A percentile compares a stretch with the other conserved stretches of the same genome.
Conservation (phyloP, 2,888 invertebrate species). For the Callyntrura sp. region DNA sequence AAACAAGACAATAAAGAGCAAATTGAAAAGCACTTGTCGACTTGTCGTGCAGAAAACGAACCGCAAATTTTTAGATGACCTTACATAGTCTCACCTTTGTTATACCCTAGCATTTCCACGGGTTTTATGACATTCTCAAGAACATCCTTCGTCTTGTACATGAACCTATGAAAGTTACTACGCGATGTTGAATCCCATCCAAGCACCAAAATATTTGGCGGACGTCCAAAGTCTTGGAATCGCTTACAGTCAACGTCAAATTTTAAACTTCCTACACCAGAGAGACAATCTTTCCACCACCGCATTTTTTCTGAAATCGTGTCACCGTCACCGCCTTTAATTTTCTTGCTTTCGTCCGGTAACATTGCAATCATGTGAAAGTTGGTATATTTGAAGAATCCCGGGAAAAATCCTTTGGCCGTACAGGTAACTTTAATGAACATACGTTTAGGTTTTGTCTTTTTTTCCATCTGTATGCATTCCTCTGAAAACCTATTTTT, state of each 20-base stretch:
- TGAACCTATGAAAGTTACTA: conserved; percentile 91
- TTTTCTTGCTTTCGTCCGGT: background rate
- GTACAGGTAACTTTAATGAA: conserved; percentile 69
- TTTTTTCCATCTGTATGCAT: conserved; percentile 64
- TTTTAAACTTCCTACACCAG: background rate
- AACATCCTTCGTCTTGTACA: conserved; percentile 86
- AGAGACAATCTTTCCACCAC: conserved; percentile 47
- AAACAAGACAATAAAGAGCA: too few species aligned
- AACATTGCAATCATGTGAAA: conserved; percentile 65
- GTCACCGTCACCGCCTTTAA: background rate
- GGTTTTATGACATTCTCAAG: conserved; percentile 88
- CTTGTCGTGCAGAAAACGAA: background rate
- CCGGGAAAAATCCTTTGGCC: conserved; percentile 23
- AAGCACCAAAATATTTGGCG: conserved; percentile 85
- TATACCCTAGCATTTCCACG: conserved; percentile 94
- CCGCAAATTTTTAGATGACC: background rate
- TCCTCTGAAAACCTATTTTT: conserved; percentile 67
- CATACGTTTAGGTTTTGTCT: conserved; percentile 54
- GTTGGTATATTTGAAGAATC: conserved; percentile 31
- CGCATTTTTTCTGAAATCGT: conserved; percentile 24
- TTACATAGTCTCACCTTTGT: conserved; percentile 90
- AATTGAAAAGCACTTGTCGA: too few species aligned
- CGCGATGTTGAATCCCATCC: conserved; percentile 95
- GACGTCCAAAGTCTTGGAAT: background rate
- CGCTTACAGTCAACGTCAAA: background rate